Percentiles rank a stretch among this genome's conserved stretches.
Evolutionary conservation across 2,113 vertebrate genomes (phyloP).

Genomic region (Ictidomys tridecemlineatus): DNA sequence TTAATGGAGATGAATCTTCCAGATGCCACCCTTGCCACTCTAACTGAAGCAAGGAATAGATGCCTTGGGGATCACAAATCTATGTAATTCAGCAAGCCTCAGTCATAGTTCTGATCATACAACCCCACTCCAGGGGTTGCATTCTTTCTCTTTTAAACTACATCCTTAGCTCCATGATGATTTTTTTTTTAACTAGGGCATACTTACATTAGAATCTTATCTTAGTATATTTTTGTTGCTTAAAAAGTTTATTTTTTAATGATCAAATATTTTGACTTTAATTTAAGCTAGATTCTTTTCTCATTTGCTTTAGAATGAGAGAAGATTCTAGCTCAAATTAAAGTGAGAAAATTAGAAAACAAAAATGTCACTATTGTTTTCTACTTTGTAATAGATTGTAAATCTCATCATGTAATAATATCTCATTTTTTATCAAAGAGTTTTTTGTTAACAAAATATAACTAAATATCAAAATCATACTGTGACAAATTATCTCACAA

Average conservation of each 20-base stretch:
- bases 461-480: not conserved
- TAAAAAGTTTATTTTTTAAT: not conserved
- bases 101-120: not conserved
- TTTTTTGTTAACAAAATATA: not conserved
- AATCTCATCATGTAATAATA: not conserved
- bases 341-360: not conserved
- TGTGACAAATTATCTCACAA: not conserved
- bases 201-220: not conserved
- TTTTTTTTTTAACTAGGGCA: not conserved
- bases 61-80: not conserved
- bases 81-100: not conserved
- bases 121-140: not conserved
- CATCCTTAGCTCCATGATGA: not conserved
- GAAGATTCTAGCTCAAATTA: no score
- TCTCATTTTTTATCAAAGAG: not conserved
- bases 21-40: not conserved
- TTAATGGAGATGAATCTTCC: slow-evolving; percentile 40
- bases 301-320: not conserved
- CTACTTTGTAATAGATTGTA: not conserved
- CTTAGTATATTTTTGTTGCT: not conserved
- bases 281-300: not conserved
- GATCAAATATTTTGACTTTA: not conserved
- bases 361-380: not conserved
- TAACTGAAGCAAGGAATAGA: not conserved
- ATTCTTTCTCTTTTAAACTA: not conserved